Conservation (phyloP, 2,113 vertebrate genomes). For the Carlito syrichta region DNA sequence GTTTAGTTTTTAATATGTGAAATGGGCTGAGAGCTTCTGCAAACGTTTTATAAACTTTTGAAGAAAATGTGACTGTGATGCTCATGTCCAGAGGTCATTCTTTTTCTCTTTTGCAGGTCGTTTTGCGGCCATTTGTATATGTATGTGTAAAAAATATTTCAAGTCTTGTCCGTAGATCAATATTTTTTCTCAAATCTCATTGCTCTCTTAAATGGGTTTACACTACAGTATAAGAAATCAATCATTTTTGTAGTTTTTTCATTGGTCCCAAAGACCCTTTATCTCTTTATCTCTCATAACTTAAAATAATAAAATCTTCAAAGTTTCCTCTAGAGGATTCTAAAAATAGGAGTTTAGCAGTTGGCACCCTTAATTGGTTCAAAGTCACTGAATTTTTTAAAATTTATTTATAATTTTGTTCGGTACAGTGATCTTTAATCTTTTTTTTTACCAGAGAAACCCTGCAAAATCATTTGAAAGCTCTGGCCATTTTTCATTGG, state of each 20-base stretch:
- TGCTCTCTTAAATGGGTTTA: neutral
- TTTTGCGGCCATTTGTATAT: neutral
- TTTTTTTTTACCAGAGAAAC: neutral
- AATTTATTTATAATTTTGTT: neutral
- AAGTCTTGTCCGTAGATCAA: neutral
- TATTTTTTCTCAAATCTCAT: neutral
- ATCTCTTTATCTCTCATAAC: neutral
- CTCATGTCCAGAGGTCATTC: neutral
- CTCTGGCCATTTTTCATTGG: neutral
- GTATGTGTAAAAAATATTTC: neutral
- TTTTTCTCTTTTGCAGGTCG: neutral
- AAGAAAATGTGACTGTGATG: neutral
- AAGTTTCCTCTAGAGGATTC: neutral
- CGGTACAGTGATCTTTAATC: neutral
- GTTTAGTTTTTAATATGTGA: neutral
- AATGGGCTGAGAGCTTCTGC: neutral
- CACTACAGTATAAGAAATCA: neutral
- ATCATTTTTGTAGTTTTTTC: neutral
- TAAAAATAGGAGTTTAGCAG: neutral
- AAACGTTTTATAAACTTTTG: neutral
- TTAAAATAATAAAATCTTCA: neutral
- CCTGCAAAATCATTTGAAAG: neutral
- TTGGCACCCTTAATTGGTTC: neutral
- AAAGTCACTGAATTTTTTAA: neutral
- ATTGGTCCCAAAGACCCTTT: neutral